Conservation (phyloP, 2,888 invertebrate genomes). For the Oegoconia quadripuncta region DNA sequence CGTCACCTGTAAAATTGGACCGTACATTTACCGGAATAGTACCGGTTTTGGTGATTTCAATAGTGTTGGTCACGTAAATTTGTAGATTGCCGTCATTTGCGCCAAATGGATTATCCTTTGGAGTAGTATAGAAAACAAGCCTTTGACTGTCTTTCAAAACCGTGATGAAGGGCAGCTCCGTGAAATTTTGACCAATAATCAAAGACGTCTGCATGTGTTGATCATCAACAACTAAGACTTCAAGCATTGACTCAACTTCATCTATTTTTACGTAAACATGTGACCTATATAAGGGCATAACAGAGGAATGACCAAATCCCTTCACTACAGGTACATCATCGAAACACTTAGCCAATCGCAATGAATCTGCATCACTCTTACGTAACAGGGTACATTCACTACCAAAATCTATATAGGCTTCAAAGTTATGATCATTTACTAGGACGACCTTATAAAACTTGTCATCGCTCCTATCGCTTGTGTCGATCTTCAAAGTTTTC, state of each 20-base stretch:
- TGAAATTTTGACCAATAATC: constrained; percentile 17
- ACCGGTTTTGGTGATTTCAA: background rate
- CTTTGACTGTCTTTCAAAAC: constrained; percentile 13
- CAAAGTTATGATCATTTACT: constrained; percentile 8
- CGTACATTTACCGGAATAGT: constrained; percentile 2
- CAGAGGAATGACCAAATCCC: constrained; percentile 18
- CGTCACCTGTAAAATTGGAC: constrained; percentile 15
- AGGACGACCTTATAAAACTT: constrained; percentile 14
- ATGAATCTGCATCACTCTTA: constrained; percentile 7
- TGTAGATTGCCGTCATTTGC: background rate
- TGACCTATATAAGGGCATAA: constrained; percentile 14
- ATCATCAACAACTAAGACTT: constrained; percentile 9
- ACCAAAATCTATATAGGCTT: constrained; percentile 18
- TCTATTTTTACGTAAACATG: constrained; percentile 12
- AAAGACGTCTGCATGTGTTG: constrained; percentile 7
- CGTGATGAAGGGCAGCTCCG: constrained; percentile 9
- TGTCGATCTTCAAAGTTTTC: constrained; percentile 4
- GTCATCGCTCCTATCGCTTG: constrained; percentile 6
- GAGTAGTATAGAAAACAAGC: constrained; percentile 18
- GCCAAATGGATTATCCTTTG: background rate
- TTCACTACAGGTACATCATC: constrained; percentile 13
- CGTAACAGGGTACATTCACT: constrained; percentile 17
- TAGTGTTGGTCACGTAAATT: background rate
- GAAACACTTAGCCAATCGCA: constrained; percentile 7
- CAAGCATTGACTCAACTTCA: constrained; percentile 10